Evolutionary conservation across 2,797 vertebrate species (phyloP).

Genomic region (Halcyon badia): DNA sequence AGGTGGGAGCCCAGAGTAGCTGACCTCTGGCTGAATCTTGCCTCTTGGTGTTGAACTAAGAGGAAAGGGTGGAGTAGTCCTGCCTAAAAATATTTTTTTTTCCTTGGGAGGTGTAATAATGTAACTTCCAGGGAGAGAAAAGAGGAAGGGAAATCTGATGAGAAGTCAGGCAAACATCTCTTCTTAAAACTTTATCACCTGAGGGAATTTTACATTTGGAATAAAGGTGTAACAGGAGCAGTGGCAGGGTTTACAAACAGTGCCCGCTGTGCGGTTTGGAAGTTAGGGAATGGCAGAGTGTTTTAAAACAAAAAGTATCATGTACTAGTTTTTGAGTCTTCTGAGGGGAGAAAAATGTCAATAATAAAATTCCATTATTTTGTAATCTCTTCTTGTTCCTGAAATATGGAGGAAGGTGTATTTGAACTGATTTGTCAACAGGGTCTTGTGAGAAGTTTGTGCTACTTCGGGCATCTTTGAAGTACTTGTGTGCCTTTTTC

Average conservation of each 20-base stretch:
- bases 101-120: not conserved
- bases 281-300: accelerated
- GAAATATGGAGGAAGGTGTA: not conserved
- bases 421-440: not conserved
- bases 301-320: not conserved
- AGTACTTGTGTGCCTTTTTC: not conserved
- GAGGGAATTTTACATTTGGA: not conserved
- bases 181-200: not conserved
- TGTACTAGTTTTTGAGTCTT: not conserved
- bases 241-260: not conserved
- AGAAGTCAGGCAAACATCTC: not conserved
- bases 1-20: not conserved
- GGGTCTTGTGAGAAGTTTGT: not conserved
- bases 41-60: not conserved
- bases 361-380: not conserved
- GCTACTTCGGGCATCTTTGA: not conserved
- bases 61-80: constrained; percentile 31
- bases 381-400: constrained; percentile 12
- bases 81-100: not conserved
- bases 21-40: not conserved
- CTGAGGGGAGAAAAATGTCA: not conserved
- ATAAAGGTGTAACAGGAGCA: not conserved
- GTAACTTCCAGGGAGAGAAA: not conserved
- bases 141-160: not conserved
- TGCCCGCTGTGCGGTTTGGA: not conserved